phyloP scores from a whole-genome alignment of 1,140 invertebrate species.

The Zaprionus africanus region DNA sequence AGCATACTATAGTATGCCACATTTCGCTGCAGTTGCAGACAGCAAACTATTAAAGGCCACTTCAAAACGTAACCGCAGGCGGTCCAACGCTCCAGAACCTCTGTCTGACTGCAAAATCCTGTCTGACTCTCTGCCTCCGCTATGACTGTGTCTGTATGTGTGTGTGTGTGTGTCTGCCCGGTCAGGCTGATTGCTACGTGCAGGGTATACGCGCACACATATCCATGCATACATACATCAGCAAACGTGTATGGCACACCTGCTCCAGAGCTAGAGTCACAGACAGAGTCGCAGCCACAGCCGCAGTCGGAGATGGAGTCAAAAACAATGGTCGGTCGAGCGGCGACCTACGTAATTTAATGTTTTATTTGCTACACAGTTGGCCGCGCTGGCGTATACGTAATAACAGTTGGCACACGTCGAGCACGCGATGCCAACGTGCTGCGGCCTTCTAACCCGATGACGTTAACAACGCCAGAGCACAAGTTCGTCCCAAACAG shows the following conservation, averaged over 20 bases:
- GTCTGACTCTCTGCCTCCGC: conserved; percentile 31
- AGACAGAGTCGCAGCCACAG: conserved; percentile 19
- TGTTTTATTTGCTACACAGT: conserved; percentile 76
- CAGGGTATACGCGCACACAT: conserved; percentile 54
- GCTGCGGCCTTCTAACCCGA: conserved; percentile 58
- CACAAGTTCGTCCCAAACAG: conserved; percentile 28
- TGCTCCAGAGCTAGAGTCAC: conserved; percentile 54
- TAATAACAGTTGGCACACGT: conserved; percentile 65
- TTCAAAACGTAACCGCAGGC: conserved; percentile 70
- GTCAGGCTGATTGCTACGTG: conserved; percentile 71
- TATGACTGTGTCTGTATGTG: conserved; percentile 7
- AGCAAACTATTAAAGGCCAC: conserved; percentile 79
- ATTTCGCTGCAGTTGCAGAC: conserved; percentile 68
- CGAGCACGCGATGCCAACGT: conserved; percentile 72
- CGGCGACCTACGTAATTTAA: conserved; percentile 72
- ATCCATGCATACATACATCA: not conserved
- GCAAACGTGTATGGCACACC: conserved; percentile 73
- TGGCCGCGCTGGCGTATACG: conserved; percentile 66
- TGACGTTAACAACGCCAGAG: conserved; percentile 48
- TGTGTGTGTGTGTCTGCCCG: not conserved
- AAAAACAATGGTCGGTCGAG: conserved; percentile 40
- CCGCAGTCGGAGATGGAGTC: conserved; percentile 27
- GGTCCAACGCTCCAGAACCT: conserved; percentile 36
- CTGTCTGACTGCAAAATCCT: conserved; percentile 19
- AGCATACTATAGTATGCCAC: conserved; percentile 37